phyloP scores from a whole-genome alignment of 1,140 invertebrate genomes.

The Aphidius gifuensis region DNA sequence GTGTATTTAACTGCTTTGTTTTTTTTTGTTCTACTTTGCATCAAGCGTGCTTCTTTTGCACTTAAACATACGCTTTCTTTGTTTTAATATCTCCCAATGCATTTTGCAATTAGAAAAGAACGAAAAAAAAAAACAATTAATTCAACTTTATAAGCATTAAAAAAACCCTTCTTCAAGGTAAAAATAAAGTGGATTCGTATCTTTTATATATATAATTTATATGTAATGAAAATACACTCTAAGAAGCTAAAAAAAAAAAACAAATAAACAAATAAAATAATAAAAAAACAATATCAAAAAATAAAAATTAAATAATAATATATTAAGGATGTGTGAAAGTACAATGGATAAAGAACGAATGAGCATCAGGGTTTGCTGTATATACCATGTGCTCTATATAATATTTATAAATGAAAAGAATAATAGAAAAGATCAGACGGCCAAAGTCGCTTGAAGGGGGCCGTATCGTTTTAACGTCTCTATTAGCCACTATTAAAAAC shows the following conservation, averaged over 20 bases:
- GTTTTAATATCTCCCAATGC: conserved; percentile 9
- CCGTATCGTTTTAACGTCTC: conserved; percentile 55
- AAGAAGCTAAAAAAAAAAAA: background rate
- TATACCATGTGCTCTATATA: too few relatives aligned
- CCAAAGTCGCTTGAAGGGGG: conserved; percentile 36
- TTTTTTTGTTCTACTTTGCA: conserved; percentile 1
- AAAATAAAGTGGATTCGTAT: background rate
- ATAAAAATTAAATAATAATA: background rate
- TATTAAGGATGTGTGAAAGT: conserved; percentile 5
- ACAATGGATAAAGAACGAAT: conserved; percentile 27
- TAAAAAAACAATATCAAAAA: too few relatives aligned
- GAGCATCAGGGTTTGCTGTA: conserved; percentile 38
- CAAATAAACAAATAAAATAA: too few relatives aligned
- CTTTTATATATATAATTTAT: background rate
- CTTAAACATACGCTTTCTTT: conserved; percentile 1
- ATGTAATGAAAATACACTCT: background rate
- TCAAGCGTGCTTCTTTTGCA: conserved; percentile 6
- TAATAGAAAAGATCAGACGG: conserved; percentile 17
- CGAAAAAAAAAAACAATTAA: conserved; percentile 4
- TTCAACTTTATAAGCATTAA: background rate
- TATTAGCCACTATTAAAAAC: conserved; percentile 53
- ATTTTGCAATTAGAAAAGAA: conserved; percentile 7
- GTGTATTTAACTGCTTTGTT: background rate
- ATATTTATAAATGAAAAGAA: conserved; percentile 8
- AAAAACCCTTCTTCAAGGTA: too few relatives aligned